phyloP scores from a whole-genome alignment of 2,113 vertebrate genomes.

The Aphyosemion australe region DNA sequence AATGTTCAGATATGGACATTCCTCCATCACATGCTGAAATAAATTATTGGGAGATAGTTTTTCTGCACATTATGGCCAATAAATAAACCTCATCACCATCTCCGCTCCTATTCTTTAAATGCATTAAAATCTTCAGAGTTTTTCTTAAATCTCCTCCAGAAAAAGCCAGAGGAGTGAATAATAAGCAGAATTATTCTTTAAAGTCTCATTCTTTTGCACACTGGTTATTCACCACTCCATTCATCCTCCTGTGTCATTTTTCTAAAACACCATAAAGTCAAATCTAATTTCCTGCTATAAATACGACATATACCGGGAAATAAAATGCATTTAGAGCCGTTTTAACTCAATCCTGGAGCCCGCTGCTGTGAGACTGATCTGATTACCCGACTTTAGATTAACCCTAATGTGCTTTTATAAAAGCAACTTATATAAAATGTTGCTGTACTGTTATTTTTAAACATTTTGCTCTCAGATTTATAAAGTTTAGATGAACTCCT shows the following conservation, averaged over 20 bases:
- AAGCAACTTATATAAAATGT: neutral
- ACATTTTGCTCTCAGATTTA: too few species aligned
- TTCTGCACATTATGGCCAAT: neutral
- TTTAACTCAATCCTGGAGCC: neutral
- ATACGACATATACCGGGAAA: neutral
- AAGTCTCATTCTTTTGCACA: neutral
- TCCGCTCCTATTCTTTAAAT: neutral
- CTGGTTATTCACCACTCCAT: neutral
- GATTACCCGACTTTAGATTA: neutral
- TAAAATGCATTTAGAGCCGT: neutral
- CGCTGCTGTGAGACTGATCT: neutral
- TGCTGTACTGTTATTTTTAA: neutral
- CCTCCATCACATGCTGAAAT: neutral
- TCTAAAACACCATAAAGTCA: neutral
- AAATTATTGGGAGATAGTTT: neutral
- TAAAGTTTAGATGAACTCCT: too few species aligned
- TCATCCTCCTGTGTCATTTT: neutral
- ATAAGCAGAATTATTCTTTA: neutral
- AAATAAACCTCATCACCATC: neutral
- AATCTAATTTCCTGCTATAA: neutral
- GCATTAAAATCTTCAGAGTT: neutral
- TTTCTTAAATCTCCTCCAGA: neutral
- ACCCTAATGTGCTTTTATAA: neutral
- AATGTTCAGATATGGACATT: too few species aligned
- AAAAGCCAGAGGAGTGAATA: conserved; percentile 11